These are phyloP conservation scores for Clepsis dumicolana DNA, from an alignment of 2,888 invertebrate genomes.

Conservation along the genomic window DNA sequence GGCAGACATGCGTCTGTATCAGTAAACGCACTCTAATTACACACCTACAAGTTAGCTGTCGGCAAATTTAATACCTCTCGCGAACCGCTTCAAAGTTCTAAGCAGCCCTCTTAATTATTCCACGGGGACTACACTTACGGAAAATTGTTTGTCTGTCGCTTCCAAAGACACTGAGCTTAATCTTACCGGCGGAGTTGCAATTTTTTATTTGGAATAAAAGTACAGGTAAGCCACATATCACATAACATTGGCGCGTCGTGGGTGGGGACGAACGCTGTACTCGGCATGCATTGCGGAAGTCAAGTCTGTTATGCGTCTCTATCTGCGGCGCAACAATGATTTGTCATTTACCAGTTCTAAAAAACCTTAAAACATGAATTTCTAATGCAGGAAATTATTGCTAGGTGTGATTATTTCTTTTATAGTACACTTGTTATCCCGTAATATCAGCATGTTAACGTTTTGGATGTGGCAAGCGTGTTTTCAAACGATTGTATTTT, in stretches of 20 bases:
- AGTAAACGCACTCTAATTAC: constrained; percentile 36
- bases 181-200: neutral
- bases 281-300: neutral
- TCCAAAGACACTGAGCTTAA: constrained; percentile 14
- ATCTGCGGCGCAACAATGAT: neutral
- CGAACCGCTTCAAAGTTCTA: constrained; percentile 48
- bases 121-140: constrained; percentile 36
- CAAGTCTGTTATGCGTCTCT: neutral
- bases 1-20: constrained; percentile 29
- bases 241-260: neutral
- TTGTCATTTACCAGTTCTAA: neutral
- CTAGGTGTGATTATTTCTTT: neutral
- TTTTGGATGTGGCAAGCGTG: neutral
- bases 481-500: neutral
- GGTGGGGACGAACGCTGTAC: neutral
- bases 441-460: neutral
- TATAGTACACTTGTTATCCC: neutral
- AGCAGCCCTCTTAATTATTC: constrained; percentile 45
- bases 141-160: constrained; percentile 32
- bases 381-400: neutral
- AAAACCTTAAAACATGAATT: neutral
- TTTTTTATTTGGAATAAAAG: neutral
- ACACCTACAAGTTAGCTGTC: constrained; percentile 33
- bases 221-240: neutral
- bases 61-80: constrained; percentile 40